These are phyloP conservation scores for Chaetura pelagica DNA, from an alignment of 2,113 vertebrate species.

Conservation along the genomic window DNA sequence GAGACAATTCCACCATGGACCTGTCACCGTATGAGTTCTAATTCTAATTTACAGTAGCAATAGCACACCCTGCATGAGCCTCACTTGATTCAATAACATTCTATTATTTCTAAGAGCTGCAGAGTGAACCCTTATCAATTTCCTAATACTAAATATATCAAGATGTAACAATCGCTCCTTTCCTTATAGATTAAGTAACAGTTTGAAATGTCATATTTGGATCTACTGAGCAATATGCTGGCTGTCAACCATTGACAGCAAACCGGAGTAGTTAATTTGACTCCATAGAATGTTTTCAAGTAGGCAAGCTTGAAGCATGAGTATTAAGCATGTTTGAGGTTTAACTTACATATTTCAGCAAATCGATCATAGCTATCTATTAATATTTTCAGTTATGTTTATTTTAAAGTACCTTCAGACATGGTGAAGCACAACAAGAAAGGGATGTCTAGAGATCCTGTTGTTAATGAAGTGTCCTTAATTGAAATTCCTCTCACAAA, in stretches of 20 bases:
- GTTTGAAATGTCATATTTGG: conserved; percentile 41
- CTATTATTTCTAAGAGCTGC: conserved; percentile 35
- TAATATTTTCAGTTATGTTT: conserved; percentile 12
- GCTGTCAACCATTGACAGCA: conserved; percentile 9
- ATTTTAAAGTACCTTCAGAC: background rate
- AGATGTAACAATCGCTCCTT: conserved; percentile 44
- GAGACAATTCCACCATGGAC: conserved; percentile 6
- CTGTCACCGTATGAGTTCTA: conserved; percentile 41
- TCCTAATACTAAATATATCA: conserved; percentile 33
- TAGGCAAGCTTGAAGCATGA: conserved; percentile 1
- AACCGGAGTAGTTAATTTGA: conserved; percentile 32
- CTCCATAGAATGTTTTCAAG: conserved; percentile 8
- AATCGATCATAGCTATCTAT: background rate
- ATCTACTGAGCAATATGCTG: conserved; percentile 3
- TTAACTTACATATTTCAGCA: conserved; percentile 4
- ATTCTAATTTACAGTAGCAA: conserved; percentile 61
- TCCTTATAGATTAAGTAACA: conserved; percentile 41
- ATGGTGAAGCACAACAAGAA: background rate
- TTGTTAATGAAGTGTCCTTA: background rate
- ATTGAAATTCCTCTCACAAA: conserved; percentile 47
- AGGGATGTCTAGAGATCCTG: background rate
- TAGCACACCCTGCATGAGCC: conserved; percentile 13
- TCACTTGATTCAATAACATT: conserved; percentile 43
- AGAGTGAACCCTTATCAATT: conserved; percentile 44
- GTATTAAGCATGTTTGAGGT: background rate